Conservation (phyloP, 2,797 vertebrate genomes). For the Eulemur rubriventer region DNA sequence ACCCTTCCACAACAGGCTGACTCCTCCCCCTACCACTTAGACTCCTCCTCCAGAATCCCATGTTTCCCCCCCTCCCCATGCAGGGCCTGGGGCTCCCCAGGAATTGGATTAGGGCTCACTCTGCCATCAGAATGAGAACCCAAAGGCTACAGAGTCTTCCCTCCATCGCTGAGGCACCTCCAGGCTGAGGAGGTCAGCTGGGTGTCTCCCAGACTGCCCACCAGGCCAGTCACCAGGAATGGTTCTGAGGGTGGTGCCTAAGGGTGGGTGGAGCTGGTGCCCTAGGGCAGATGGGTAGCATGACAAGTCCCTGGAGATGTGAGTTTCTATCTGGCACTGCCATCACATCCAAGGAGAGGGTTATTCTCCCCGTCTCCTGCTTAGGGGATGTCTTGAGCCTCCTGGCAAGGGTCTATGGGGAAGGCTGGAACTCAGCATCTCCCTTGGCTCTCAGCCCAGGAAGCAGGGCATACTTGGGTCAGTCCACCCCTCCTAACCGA, state of each 20-base stretch:
- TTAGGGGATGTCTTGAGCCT: not conserved
- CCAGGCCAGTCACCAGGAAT: not conserved
- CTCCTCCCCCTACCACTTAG: not conserved
- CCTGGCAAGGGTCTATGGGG: not conserved
- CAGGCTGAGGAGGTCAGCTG: not conserved
- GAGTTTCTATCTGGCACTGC: not conserved
- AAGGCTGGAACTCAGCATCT: slow-evolving; percentile 13
- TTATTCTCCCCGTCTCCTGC: not conserved
- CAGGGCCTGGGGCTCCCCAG: not conserved
- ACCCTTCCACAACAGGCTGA: not conserved
- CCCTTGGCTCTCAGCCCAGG: not conserved
- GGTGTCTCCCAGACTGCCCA: not conserved
- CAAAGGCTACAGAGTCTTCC: not conserved
- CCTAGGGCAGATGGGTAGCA: not conserved
- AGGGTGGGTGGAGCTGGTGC: not conserved
- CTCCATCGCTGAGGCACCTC: not conserved
- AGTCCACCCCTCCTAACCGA: not conserved
- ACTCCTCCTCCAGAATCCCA: not conserved
- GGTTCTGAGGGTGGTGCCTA: not conserved
- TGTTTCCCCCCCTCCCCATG: not conserved
- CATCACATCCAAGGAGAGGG: not conserved
- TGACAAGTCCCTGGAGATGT: not conserved
- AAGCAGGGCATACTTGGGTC: not conserved
- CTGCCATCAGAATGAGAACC: not conserved
- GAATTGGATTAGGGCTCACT: not conserved